Base-by-base conservation (phyloP, 2,113 vertebrate species). In the Pampusana beccarii region DNA sequence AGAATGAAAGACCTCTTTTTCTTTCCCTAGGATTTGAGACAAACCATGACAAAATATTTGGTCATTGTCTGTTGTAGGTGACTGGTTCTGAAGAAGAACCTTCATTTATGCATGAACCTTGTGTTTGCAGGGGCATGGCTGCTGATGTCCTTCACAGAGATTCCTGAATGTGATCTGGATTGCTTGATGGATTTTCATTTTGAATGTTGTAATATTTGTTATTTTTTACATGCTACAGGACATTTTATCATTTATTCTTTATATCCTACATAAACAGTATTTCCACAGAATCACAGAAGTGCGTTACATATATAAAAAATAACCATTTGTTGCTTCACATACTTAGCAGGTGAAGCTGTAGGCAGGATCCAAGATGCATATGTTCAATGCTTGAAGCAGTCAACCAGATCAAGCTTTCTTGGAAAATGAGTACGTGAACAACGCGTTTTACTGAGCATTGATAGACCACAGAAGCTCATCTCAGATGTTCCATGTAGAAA, bases 371-470 rank as follows among this genome's bases (percentile, higher is more conserved):
- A 61, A 58, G 46, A 46, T 33, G 50, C 15, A 4, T 1, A 0
- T 18, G 25, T 85, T 66, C 57, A 36, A 11, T 26, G 12, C 9
- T 66, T 66, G n/a, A 58, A 28, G 17, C 1, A 70, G 24, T 29
- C n/a, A 78, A 40, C 12, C 3, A 42, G 16, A 65, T 24, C 4
- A 60, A 57, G 31, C 8, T 90, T 84, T 56, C 3, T 33, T 70
- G 46, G 26, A 66, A 74, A 88, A 64, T 1, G 0, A 50, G 3
- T 36, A 16, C 0, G 0, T 31, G 34, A 72, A 2, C 9, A 34
- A 28, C 10, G 16, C 33, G 5, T 48, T 88, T 79, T 70, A 46
- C 6, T 71, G 50, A 42, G 29, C 20, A 31, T 9, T 46, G 28
- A 11, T 5, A 58, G 46, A 51, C 23, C 54, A 77, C 67, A 38